phyloP scores from a whole-genome alignment of 2,113 vertebrate genomes.

The Ammodytes dubius region DNA sequence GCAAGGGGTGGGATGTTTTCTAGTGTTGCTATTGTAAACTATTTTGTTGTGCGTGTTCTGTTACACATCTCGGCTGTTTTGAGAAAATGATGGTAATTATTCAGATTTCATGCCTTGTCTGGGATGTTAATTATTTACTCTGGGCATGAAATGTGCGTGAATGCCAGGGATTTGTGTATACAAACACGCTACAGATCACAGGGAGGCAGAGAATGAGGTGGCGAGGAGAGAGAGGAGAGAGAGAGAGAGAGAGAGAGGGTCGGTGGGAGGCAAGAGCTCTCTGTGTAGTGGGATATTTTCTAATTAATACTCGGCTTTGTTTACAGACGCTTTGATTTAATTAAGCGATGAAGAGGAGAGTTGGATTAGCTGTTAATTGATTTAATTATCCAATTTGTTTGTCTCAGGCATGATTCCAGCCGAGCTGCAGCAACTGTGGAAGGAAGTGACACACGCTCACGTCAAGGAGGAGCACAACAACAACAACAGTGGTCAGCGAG shows the following conservation, averaged over 20 bases:
- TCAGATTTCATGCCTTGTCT: constrained; percentile 88
- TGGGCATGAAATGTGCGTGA: constrained; percentile 84
- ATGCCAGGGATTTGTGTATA: constrained; percentile 85
- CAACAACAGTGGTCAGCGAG: constrained; percentile 86
- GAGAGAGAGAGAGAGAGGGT: background rate
- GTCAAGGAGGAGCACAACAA: constrained; percentile 92
- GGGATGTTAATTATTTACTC: constrained; percentile 86
- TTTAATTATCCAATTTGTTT: constrained; percentile 99
- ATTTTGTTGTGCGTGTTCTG: constrained; percentile 71
- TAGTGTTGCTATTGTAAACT: constrained; percentile 78
- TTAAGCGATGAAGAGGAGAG: constrained; percentile 94
- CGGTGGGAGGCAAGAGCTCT: constrained; percentile 39
- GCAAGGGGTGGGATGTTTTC: constrained; percentile 73
- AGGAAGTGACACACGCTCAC: constrained; percentile 94
- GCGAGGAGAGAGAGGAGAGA: background rate
- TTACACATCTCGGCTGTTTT: constrained; percentile 63
- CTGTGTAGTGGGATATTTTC: constrained; percentile 83
- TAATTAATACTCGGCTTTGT: constrained; percentile 95
- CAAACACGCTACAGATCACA: constrained; percentile 84
- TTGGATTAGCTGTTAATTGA: constrained; percentile 98
- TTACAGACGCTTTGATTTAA: constrained; percentile 98
- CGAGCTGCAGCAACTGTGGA: constrained; percentile 99
- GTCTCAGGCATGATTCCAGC: constrained; percentile 99
- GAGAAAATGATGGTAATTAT: constrained; percentile 83
- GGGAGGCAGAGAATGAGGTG: constrained; percentile 50